Conservation (phyloP, 2,797 vertebrate species). For the Caiman crocodilus region DNA sequence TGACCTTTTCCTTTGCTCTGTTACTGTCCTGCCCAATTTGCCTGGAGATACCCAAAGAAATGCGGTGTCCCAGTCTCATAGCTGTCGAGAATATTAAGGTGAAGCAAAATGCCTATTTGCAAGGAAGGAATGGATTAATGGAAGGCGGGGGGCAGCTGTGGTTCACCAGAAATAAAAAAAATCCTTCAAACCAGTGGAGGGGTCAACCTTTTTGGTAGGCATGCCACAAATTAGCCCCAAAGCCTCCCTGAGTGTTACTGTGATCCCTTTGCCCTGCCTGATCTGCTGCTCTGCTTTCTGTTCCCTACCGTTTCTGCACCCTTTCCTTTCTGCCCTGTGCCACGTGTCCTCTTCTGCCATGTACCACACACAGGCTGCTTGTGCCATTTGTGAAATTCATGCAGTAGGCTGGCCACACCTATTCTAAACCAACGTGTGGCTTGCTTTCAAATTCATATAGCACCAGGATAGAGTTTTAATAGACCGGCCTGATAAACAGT, state of each 20-base stretch:
- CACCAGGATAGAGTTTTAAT: too few relatives aligned
- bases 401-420: too few relatives aligned
- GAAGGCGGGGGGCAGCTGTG: background rate
- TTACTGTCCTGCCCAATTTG: background rate
- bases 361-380: too few relatives aligned
- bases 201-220: background rate
- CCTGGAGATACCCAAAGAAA: background rate
- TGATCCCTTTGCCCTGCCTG: background rate
- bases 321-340: too few relatives aligned
- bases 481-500: background rate
- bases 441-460: too few relatives aligned
- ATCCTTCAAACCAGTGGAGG: background rate
- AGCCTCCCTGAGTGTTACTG: too few relatives aligned
- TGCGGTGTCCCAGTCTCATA: background rate
- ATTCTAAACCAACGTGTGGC: too few relatives aligned
- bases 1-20: background rate
- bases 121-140: background rate
- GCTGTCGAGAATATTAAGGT: background rate
- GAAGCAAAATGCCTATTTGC: background rate
- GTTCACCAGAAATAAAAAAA: background rate
- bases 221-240: too few relatives aligned
- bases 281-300: background rate
- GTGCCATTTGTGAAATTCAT: too few relatives aligned
- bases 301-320: accelerated
- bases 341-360: too few relatives aligned